A percentile compares a stretch with the other conserved stretches of the same genome.
Evolutionary conservation across 1,140 invertebrate species (phyloP).

Genomic region (Panagrolaimus sp.): DNA sequence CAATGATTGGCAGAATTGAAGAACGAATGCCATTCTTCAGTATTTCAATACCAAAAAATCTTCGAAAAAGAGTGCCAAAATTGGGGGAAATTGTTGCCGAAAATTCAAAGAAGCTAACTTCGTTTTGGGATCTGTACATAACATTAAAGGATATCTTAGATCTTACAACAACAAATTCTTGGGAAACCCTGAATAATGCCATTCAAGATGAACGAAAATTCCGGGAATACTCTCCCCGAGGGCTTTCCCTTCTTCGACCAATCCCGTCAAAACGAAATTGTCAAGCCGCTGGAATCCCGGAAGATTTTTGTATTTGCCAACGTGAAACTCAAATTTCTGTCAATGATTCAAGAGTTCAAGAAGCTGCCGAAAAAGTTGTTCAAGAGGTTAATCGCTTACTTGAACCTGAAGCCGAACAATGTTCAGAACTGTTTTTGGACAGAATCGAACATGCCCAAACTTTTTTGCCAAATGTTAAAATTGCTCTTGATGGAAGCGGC

Average conservation of each 20-base stretch:
- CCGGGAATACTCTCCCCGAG: constrained; percentile 40
- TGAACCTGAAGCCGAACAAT: constrained; percentile 24
- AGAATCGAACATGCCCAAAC: constrained; percentile 31
- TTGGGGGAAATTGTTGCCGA: constrained; percentile 61
- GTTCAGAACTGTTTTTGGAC: constrained; percentile 27
- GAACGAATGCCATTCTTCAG: constrained; percentile 80
- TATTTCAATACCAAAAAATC: constrained; percentile 72
- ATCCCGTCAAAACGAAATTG: constrained; percentile 60
- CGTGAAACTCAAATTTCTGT: constrained; percentile 35
- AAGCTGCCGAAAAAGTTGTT: constrained; percentile 51
- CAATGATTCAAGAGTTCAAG: constrained; percentile 30
- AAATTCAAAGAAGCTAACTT: constrained; percentile 57
- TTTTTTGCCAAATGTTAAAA: constrained; percentile 24
- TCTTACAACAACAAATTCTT: not conserved
- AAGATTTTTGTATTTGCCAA: constrained; percentile 63
- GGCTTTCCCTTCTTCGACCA: constrained; percentile 59
- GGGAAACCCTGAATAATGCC: constrained; percentile 15
- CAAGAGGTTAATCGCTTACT: constrained; percentile 53
- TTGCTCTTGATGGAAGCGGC: not conserved
- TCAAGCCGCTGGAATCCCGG: constrained; percentile 59
- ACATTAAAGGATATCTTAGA: constrained; percentile 54
- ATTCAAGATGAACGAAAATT: not conserved
- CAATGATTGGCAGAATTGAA: constrained; percentile 77
- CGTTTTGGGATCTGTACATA: constrained; percentile 52
- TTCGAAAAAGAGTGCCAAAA: constrained; percentile 66